Base-by-base conservation (phyloP, 2,888 invertebrate genomes). In the Caenorhabditis sulstoni region DNA sequence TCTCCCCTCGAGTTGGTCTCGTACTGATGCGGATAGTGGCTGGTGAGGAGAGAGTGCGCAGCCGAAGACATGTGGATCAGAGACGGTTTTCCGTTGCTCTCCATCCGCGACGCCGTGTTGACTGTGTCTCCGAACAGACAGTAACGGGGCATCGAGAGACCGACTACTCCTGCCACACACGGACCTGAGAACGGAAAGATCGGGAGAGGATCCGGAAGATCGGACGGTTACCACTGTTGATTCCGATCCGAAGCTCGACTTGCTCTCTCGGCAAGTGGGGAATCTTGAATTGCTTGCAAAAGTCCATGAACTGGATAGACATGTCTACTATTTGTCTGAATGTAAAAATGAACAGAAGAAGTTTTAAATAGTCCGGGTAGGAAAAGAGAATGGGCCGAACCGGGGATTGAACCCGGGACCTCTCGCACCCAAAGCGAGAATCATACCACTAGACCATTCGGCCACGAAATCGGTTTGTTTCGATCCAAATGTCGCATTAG, bases 361-460 rank as follows among this genome's bases (percentile, higher is more conserved):
- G n/a, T n/a, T n/a, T n/a, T n/a, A n/a, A 90, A 90, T 76, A 85
- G 85, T 74, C 90, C 90, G 20, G 90, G 89, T 88, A 49, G 2
- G 22, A 49, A 41, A 67, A 66, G 44, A 11, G 52, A 65, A 57
- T 78, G 74, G 80, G 78, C 82, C 76, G 78, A 78, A 77, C 76
- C 81, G 81, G 82, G 85, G 83, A 83, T 86, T 81, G 87, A 87
- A 83, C 87, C 87, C 89, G 89, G 88, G 89, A 89, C 89, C 89
- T 90, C 89, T 90, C 89, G 89, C 89, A 90, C 89, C 89, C 89
- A 84, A 89, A 90, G 88, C 89, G 87, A 88, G 89, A 89, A 89
- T 90, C 88, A 88, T 89, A 88, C 88, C 89, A 87, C 89, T 90
- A 89, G 89, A 89, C 89, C 89, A 90, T 78, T 70, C 74, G 78